A percentile compares a stretch with the other conserved stretches of the same genome.
Conservation (phyloP, 2,113 vertebrate genomes). For the Percopsis transmontana region DNA sequence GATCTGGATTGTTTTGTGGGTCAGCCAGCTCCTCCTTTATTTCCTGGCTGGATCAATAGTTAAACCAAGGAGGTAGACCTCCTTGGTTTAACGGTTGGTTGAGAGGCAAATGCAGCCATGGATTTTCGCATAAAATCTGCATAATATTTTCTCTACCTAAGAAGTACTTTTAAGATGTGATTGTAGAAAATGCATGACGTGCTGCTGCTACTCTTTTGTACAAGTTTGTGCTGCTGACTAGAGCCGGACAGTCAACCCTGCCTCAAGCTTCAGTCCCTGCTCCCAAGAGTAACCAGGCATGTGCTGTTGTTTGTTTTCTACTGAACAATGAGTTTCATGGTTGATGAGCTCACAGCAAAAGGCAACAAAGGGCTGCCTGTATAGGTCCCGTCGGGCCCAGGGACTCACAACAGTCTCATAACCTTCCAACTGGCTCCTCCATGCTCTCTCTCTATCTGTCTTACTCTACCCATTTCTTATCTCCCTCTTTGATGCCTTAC, state of each 20-base stretch:
- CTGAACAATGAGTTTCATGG: constrained; percentile 67
- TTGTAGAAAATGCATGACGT: background rate
- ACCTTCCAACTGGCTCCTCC: constrained; percentile 12
- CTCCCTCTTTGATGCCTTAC: background rate
- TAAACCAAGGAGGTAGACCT: no score
- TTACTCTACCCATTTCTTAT: constrained; percentile 1
- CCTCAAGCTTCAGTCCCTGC: constrained; percentile 19
- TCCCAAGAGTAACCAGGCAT: constrained; percentile 37
- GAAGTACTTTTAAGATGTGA: background rate
- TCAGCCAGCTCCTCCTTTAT: no score
- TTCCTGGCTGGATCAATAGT: no score
- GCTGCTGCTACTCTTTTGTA: background rate
- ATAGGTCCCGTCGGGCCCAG: constrained; percentile 18
- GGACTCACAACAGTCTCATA: constrained; percentile 36
- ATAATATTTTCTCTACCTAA: no score
- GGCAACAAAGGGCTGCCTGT: constrained; percentile 61
- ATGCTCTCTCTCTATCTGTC: constrained; percentile 10
- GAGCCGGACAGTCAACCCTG: constrained; percentile 24
- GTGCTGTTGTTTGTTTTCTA: constrained; percentile 64
- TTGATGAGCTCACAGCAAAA: constrained; percentile 67
- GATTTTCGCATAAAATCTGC: no score
- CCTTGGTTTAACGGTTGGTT: no score
- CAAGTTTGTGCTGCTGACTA: background rate
- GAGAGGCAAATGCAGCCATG: no score
- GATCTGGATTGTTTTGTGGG: no score